phyloP scores from a whole-genome alignment of 2,888 invertebrate species.

The Cantharis lateralis region DNA sequence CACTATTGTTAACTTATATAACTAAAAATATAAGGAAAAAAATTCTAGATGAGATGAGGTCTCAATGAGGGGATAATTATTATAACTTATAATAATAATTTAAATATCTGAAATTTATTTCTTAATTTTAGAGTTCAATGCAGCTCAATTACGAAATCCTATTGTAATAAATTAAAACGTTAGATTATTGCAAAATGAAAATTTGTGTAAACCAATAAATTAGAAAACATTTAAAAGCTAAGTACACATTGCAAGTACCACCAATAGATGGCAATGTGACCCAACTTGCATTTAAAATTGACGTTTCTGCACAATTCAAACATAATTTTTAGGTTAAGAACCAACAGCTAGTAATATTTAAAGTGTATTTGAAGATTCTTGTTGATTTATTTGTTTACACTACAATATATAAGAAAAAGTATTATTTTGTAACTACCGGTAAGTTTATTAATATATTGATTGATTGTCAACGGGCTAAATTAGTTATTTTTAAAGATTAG shows the following conservation, averaged over 20 bases:
- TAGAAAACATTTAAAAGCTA: background rate
- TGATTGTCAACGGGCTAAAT: background rate
- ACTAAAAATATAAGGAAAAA: no score
- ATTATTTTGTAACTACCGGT: background rate
- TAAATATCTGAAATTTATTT: no score
- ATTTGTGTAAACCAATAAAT: background rate
- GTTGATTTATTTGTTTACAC: background rate
- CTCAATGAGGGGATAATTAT: no score
- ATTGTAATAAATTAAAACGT: no score
- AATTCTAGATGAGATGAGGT: no score
- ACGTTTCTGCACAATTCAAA: background rate
- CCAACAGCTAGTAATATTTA: background rate
- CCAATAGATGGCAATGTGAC: background rate
- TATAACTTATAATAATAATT: no score
- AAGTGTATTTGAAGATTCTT: background rate
- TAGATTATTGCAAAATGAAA: no score
- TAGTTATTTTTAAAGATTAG: background rate
- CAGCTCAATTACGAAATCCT: no score
- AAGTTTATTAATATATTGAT: background rate
- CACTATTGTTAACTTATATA: no score
- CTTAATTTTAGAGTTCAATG: no score
- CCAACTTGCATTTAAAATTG: background rate
- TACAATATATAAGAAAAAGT: background rate
- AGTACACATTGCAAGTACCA: background rate
- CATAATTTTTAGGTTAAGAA: background rate